Evolutionary conservation across 2,113 vertebrate genomes (phyloP), one percentile per base, ranked within the genome.

Genomic region (Garra rufa): DNA sequence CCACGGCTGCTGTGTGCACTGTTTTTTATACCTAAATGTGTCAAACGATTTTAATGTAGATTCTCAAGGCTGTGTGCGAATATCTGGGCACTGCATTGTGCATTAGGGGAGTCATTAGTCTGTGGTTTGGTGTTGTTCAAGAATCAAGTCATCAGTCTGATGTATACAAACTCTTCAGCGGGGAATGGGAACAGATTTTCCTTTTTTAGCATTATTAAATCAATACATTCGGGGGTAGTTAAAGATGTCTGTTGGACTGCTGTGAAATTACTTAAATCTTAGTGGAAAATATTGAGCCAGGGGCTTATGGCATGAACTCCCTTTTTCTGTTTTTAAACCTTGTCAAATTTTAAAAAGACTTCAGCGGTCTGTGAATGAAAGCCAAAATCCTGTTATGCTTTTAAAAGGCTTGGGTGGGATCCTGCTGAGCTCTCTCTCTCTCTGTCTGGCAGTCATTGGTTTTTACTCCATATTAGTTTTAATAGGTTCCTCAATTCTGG

Each of bases 361-460:
- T 83, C 65, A 81, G 86, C 41, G 85, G 84, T 86, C 70, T 85
- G 79, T 24, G 70, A 74, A 43, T 17, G 17, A 57, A 85, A 83
- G 88, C 84, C 88, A 89, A 82, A 89, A 85, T 73, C 78, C 57
- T 85, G 85, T 91, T 89, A 82, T 84, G 81, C 83, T 80, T 88
- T 88, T 84, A 70, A 85, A 83, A 80, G 84, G 50, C 73, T 73
- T 84, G 81, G 69, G 44, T 77, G 67, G 78, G 80, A 65, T 85
- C 81, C 86, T 43, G 77, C 87, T 82, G 81, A 76, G 73, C 70
- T 80, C 59, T 15, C 14, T 74, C 63, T 78, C 24, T 11, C 46
- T 69, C 26, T 28, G 34, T 79, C 82, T 76, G 76, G 19, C 70
- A 15, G 13, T 57, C 52, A 8, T 14, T 21, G 0, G 34, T 57